Conservation (phyloP, 2,113 vertebrate species). For the Brachypteracias leptosomus region DNA sequence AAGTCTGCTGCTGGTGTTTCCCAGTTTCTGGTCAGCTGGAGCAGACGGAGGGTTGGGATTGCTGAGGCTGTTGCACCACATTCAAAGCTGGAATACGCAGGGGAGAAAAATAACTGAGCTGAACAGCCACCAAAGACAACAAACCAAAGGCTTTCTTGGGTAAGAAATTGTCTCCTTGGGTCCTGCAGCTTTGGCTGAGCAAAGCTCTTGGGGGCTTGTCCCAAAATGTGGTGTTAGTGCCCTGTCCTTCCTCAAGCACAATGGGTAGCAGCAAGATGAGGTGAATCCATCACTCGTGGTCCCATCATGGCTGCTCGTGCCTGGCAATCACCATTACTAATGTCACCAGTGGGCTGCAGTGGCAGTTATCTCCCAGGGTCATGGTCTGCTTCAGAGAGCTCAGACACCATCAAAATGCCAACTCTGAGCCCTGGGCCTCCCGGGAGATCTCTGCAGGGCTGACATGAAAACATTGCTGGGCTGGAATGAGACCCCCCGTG, state of each 20-base stretch:
- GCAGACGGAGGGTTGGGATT: neutral
- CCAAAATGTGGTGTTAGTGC: rapidly evolving
- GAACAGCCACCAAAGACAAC: neutral
- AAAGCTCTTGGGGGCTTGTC: neutral
- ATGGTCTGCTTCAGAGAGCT: neutral
- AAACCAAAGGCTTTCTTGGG: neutral
- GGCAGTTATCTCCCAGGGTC: neutral
- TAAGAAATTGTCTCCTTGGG: neutral
- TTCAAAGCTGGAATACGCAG: neutral
- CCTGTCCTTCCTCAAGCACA: rapidly evolving
- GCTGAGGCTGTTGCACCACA: neutral
- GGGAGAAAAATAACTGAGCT: neutral
- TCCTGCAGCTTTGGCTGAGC: neutral
- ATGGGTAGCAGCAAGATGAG: rapidly evolving
- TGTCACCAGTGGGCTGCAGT: neutral
- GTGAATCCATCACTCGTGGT: rapidly evolving
- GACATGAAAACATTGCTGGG: neutral
- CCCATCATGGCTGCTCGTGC: neutral
- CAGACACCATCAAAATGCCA: neutral
- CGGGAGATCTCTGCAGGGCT: neutral
- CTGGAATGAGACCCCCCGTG: neutral
- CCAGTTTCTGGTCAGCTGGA: neutral
- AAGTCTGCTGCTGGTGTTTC: neutral
- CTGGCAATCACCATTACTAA: neutral
- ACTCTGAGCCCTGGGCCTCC: neutral